phyloP scores from a whole-genome alignment of 2,113 vertebrate genomes.

The Grallaria varia region DNA sequence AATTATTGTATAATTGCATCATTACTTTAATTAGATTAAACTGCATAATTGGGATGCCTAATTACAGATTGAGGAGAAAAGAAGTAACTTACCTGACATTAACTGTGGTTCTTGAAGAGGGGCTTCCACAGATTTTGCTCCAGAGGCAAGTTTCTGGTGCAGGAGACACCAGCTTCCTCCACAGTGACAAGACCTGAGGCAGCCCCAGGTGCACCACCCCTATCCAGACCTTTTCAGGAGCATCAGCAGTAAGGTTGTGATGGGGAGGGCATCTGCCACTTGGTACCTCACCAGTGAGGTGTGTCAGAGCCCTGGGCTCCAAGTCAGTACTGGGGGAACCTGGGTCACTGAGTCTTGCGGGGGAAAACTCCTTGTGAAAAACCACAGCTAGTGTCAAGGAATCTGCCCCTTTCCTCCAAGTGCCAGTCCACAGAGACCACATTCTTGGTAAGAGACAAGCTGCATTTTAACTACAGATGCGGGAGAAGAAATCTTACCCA shows the following conservation, averaged over 20 bases:
- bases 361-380: background rate
- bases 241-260: background rate
- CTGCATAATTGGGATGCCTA: slow-evolving; percentile 73
- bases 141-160: background rate
- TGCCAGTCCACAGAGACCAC: background rate
- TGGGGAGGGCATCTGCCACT: background rate
- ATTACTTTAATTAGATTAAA: slow-evolving; percentile 80
- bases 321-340: background rate
- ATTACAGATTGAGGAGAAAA: slow-evolving; percentile 63
- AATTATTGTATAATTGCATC: slow-evolving; percentile 78
- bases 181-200: background rate
- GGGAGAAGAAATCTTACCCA: background rate
- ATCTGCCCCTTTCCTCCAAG: background rate
- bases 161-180: background rate
- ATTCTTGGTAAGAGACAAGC: background rate
- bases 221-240: background rate
- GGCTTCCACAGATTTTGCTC: background rate
- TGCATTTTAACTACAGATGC: background rate
- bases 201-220: background rate
- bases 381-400: background rate
- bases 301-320: background rate
- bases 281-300: background rate
- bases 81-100: background rate
- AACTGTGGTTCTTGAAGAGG: background rate
- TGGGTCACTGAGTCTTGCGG: background rate